phyloP scores from a whole-genome alignment of 2,113 vertebrate genomes.

The Paratilapia polleni region DNA sequence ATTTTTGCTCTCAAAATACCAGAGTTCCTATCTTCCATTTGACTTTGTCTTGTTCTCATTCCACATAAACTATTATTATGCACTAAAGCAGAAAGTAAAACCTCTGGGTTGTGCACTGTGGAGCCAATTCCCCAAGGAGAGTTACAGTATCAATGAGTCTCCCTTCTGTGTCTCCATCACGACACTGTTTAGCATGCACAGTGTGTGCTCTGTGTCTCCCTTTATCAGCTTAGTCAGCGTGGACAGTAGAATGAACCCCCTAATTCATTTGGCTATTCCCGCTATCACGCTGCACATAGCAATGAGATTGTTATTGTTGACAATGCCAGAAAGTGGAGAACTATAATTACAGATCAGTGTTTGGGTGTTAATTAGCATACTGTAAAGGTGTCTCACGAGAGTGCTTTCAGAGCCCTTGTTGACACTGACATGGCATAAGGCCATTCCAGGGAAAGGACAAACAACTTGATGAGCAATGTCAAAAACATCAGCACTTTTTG shows the following conservation, averaged over 20 bases:
- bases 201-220: not conserved
- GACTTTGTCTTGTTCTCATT: not conserved
- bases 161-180: not conserved
- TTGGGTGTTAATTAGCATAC: constrained; percentile 4
- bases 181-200: constrained; percentile 27
- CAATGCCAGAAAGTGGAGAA: not conserved
- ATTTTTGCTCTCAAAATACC: not conserved
- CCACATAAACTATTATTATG: not conserved
- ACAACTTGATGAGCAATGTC: not conserved
- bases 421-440: not conserved
- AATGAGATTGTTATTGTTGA: constrained; percentile 5
- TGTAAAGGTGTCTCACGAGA: constrained; percentile 19
- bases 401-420: not conserved
- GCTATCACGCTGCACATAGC: not conserved
- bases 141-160: constrained; percentile 7
- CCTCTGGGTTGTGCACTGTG: not conserved
- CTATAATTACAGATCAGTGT: constrained; percentile 1
- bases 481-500: constrained; percentile 38
- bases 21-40: not conserved
- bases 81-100: constrained; percentile 2
- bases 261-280: not conserved
- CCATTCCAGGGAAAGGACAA: not conserved
- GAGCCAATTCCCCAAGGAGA: not conserved
- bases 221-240: constrained; percentile 26
- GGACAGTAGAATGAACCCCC: not conserved